Percentiles rank a stretch among this genome's conserved stretches.
phyloP scores from a whole-genome alignment of 2,888 invertebrate genomes.

The Yponomeuta evonymella region DNA sequence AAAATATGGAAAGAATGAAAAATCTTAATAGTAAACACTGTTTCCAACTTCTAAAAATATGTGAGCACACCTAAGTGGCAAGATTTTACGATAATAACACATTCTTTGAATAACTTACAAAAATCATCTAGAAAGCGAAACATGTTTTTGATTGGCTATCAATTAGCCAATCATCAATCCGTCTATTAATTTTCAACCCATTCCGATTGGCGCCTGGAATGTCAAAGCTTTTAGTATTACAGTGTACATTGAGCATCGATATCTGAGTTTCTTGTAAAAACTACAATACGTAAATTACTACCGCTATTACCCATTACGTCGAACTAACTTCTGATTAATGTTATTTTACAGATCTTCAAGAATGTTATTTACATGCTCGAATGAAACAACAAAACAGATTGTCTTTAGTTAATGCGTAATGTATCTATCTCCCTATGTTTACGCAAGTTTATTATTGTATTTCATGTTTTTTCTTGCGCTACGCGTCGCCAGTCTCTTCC shows the following conservation, averaged over 20 bases:
- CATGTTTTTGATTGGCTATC: not conserved
- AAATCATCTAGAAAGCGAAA: not conserved
- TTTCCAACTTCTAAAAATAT: too few species aligned
- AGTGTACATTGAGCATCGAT: not conserved
- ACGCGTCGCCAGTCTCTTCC: too few species aligned
- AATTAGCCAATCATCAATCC: not conserved
- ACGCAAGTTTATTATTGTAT: too few species aligned
- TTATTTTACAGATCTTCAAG: constrained; percentile 9
- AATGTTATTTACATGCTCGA: not conserved
- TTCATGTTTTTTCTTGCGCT: too few species aligned
- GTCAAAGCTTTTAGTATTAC: not conserved
- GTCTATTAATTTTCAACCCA: not conserved
- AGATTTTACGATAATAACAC: too few species aligned
- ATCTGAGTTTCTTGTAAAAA: not conserved
- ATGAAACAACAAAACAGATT: not conserved
- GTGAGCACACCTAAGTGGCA: too few species aligned
- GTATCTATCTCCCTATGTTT: too few species aligned
- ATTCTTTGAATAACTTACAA: too few species aligned
- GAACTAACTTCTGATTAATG: constrained; percentile 9
- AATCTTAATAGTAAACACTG: too few species aligned
- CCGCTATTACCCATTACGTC: constrained; percentile 14
- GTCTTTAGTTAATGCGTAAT: too few species aligned
- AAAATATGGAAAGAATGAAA: too few species aligned
- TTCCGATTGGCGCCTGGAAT: not conserved
- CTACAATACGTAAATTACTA: constrained; percentile 8